Evolutionary conservation across 35 echinoderm and acorn worm genomes (phyloP), one percentile per base, ranked within the genome.

Genomic region (Anneissia japonica): DNA sequence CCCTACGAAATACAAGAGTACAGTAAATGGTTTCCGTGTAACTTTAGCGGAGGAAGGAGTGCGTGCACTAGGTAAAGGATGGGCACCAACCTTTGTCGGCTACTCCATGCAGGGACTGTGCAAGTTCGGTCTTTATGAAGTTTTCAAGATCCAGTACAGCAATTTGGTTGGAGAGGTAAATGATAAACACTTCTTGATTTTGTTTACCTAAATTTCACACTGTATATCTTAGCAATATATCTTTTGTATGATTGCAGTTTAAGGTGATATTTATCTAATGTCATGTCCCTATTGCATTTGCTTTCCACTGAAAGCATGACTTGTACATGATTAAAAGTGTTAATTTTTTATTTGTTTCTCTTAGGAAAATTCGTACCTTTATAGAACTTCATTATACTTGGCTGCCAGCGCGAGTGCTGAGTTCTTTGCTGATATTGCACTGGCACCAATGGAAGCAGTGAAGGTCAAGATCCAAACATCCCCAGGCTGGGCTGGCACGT

Each of bases 71-170:
- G 91, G 45, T 55, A 97, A 97, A 81, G 95, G 95, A 88, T 97
- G 95, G 95, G 95, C 95, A 35, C 95, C 95, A 45, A 97, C 95
- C 1, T 32, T 74, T 38, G 89, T 93, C 38, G 95, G 95, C 35
- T 97, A 97, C 86, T 97, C 95, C 36, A 93, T 93, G 91, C 95
- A 97, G 46, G 95, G 95, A 43, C 91, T 97, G 34, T 93, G 95
- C 86, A 97, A 97, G 77, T 97, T 97, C 84, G 95, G 95, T 28
- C 91, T 97, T 82, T 97, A 97, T 91, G 95, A 97, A 89, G 91
- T 97, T 37, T 97, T 97, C 74, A 97, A 97, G 79, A 73, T 80
- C 11, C 21, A 83, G 2, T 95, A 94, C 64, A 83, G 88, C 39
- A 73, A 86, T 34, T 23, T 90, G 12, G 37, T 94, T 72, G 92